Evolutionary conservation across 2,888 invertebrate genomes (phyloP).

Genomic region (Abrostola triplasia): DNA sequence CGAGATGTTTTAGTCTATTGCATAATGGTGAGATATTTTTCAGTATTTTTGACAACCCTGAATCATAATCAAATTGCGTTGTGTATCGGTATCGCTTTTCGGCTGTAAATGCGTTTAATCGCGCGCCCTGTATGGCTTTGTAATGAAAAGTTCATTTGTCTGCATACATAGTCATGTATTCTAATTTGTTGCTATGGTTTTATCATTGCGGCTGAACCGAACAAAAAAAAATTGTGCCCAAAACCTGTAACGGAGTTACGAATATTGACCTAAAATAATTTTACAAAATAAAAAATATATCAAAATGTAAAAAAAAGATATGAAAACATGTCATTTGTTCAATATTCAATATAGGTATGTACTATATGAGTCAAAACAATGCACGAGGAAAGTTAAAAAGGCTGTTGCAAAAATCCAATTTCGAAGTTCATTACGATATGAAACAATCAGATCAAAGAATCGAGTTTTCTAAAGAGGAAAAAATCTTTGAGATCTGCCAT

Average conservation of each 20-base stretch:
- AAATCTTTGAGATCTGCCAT: slow-evolving; percentile 76
- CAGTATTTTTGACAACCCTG: slow-evolving; percentile 62
- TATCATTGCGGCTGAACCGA: too few species aligned
- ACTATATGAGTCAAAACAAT: too few species aligned
- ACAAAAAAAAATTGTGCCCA: too few species aligned
- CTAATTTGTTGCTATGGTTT: too few species aligned
- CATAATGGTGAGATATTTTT: too few species aligned
- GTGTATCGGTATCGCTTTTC: slow-evolving; percentile 73
- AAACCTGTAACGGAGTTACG: too few species aligned
- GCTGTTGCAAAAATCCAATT: slow-evolving; percentile 38
- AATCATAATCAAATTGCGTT: slow-evolving; percentile 63
- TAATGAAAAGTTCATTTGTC: slow-evolving; percentile 59
- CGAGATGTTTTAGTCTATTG: too few species aligned
- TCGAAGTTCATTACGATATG: slow-evolving; percentile 58
- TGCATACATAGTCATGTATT: background rate
- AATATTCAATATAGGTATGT: too few species aligned
- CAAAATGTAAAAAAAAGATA: too few species aligned
- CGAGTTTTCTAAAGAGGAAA: slow-evolving; percentile 63
- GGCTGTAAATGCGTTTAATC: slow-evolving; percentile 78
- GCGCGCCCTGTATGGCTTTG: slow-evolving; percentile 56
- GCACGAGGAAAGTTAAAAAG: background rate
- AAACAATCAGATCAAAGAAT: slow-evolving; percentile 77
- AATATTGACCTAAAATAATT: too few species aligned
- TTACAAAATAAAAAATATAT: too few species aligned
- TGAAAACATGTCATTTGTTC: too few species aligned